These are phyloP conservation scores for Neogobius melanostomus DNA, from an alignment of 2,113 vertebrate genomes.

Conservation along the genomic window DNA sequence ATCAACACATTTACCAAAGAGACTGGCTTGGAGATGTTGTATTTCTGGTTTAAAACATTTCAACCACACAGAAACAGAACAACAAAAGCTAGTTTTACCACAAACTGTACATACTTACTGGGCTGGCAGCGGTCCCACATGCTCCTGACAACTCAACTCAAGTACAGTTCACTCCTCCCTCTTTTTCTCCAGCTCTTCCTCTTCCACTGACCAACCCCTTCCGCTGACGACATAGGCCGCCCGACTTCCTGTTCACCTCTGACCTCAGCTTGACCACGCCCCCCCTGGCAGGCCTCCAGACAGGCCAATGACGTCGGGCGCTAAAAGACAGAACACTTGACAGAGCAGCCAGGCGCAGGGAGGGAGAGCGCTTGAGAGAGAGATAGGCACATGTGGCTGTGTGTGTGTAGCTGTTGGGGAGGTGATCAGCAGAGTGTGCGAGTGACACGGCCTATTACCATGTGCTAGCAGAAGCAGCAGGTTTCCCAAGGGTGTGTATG, in stretches of 20 bases:
- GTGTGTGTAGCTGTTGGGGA: conserved; percentile 23
- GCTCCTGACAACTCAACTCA: conserved; percentile 67
- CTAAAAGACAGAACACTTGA: conserved; percentile 48
- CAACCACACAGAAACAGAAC: conserved; percentile 17
- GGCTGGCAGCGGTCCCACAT: conserved; percentile 71
- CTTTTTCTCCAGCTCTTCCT: conserved; percentile 27
- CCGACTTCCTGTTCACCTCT: conserved; percentile 82
- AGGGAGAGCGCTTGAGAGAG: neutral
- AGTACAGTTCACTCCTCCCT: conserved; percentile 73
- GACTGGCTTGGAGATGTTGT: conserved; percentile 39
- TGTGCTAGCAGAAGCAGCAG: conserved; percentile 46
- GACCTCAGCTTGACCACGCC: conserved; percentile 60
- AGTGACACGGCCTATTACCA: conserved; percentile 61
- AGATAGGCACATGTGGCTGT: neutral
- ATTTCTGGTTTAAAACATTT: conserved; percentile 24
- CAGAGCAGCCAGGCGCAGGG: conserved; percentile 25
- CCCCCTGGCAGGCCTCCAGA: conserved; percentile 62
- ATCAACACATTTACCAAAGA: conserved; percentile 26
- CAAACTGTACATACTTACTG: conserved; percentile 72
- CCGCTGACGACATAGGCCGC: conserved; percentile 55
- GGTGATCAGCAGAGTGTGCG: conserved; percentile 49
- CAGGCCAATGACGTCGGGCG: conserved; percentile 53
- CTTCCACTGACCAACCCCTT: conserved; percentile 66
- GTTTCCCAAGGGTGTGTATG: conserved; percentile 29
- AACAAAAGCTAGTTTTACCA: conserved; percentile 66